phyloP scores from a whole-genome alignment of 2,797 vertebrate genomes.

The Xiphophorus birchmanni region DNA sequence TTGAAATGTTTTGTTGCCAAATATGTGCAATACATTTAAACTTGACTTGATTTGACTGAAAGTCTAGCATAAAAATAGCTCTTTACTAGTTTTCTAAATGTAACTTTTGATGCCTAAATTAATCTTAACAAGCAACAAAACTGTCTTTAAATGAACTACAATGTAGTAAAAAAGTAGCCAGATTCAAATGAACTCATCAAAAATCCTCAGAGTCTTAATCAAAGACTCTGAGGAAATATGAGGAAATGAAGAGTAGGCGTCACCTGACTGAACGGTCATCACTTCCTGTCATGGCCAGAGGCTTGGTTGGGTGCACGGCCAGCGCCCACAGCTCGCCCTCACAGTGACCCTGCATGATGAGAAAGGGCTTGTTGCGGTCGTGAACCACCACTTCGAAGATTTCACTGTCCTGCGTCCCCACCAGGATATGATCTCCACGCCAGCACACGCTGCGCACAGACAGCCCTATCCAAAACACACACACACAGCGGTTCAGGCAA shows the following conservation, averaged over 20 bases:
- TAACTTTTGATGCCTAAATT: background rate
- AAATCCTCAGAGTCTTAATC: background rate
- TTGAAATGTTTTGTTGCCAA: no score
- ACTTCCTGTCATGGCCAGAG: constrained; percentile 96
- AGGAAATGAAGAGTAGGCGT: constrained; percentile 13
- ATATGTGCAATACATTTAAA: no score
- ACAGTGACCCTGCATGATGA: constrained; percentile 99
- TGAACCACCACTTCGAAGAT: constrained; percentile 99
- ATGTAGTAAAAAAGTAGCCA: background rate
- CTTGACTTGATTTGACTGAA: background rate
- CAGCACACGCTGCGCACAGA: constrained; percentile 98
- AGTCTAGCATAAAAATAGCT: background rate
- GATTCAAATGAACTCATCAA: background rate
- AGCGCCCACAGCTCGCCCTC: constrained; percentile 99
- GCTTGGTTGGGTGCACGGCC: constrained; percentile 96
- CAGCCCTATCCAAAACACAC: constrained; percentile 81
- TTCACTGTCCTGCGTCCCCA: constrained; percentile 98
- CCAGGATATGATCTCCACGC: constrained; percentile 96
- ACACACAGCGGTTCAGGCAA: constrained; percentile 2
- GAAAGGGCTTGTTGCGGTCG: constrained; percentile 97
- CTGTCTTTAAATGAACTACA: background rate
- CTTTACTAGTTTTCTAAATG: background rate
- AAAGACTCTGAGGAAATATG: background rate
- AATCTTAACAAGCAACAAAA: background rate
- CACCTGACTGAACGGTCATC: constrained; percentile 98